Evolutionary conservation across 2,797 vertebrate species (phyloP).

Genomic region (Acrocephalus scirpaceus): DNA sequence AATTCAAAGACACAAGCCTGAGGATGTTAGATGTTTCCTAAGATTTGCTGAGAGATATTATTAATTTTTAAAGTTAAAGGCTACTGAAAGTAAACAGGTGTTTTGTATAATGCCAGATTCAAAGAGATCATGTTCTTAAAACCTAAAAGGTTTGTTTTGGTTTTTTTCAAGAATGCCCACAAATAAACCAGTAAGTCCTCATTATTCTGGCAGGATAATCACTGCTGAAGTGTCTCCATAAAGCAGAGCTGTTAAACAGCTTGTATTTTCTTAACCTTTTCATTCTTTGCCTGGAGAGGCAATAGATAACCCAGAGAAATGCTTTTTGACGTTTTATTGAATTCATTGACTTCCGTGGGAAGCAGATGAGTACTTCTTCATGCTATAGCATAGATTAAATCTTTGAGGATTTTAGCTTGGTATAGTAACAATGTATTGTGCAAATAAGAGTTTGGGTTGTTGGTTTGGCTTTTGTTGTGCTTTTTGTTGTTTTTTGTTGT

Average conservation of each 20-base stretch:
- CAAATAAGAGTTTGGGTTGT: not conserved
- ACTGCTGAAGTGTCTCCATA: not conserved
- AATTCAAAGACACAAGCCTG: not conserved
- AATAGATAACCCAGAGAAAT: constrained; percentile 40
- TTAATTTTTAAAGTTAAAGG: not conserved
- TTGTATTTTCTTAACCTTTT: constrained; percentile 50
- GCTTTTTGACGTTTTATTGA: constrained; percentile 59
- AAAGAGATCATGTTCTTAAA: not conserved
- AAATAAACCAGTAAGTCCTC: not conserved
- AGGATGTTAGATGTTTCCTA: not conserved
- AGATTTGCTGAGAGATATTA: not conserved
- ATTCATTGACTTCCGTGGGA: constrained; percentile 41
- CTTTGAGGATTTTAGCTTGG: constrained; percentile 13
- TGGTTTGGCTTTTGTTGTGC: not conserved
- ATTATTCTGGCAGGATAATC: not conserved
- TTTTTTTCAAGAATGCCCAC: not conserved
- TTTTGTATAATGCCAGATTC: not conserved
- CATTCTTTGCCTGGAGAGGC: constrained; percentile 5
- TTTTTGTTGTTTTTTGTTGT: too few species aligned
- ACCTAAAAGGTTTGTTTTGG: not conserved
- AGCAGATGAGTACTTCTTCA: constrained; percentile 9
- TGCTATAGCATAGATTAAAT: constrained; percentile 19
- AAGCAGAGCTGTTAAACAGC: not conserved
- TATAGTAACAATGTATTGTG: not conserved
- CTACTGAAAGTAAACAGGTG: not conserved